A percentile compares a stretch with the other conserved stretches of the same genome.
Evolutionary conservation across 1,140 invertebrate genomes (phyloP).

Genomic region (Leptonema lineaticorne): DNA sequence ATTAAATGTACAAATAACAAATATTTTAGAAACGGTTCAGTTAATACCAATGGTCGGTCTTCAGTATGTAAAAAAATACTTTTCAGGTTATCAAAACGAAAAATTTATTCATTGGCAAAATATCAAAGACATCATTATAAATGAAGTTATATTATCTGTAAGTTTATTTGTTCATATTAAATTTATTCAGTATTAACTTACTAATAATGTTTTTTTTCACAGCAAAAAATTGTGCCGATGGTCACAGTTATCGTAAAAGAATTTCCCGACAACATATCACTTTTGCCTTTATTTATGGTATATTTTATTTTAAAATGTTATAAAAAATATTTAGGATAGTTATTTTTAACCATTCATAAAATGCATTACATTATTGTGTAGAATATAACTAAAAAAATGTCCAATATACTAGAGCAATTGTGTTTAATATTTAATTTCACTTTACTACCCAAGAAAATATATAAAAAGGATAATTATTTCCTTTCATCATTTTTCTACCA

Average conservation of each 20-base stretch:
- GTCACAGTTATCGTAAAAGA: conserved; percentile 33
- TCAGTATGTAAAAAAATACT: conserved; percentile 33
- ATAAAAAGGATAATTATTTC: too few species aligned
- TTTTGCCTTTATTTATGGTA: conserved; percentile 36
- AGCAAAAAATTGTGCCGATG: conserved; percentile 36
- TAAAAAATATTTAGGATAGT: neutral
- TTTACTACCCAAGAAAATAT: too few species aligned
- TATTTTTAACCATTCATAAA: neutral
- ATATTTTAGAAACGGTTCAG: conserved; percentile 32
- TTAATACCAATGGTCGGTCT: conserved; percentile 35
- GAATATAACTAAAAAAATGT: too few species aligned
- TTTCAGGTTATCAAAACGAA: conserved; percentile 20
- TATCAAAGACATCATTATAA: conserved; percentile 33
- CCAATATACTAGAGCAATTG: too few species aligned
- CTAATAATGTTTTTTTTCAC: conserved; percentile 22
- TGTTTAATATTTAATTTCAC: too few species aligned
- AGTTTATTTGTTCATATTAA: conserved; percentile 6
- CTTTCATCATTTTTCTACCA: too few species aligned
- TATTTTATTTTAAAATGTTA: neutral
- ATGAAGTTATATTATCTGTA: conserved; percentile 37
- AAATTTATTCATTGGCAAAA: conserved; percentile 35
- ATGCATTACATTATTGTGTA: conserved; percentile 12
- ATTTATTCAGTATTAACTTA: conserved; percentile 11
- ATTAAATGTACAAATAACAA: too few species aligned
- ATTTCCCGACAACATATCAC: conserved; percentile 9